Percentiles rank a stretch among this genome's conserved stretches.
These are phyloP conservation scores for Amyelois transitella DNA, from an alignment of 1,140 invertebrate genomes.

Conservation along the genomic window DNA sequence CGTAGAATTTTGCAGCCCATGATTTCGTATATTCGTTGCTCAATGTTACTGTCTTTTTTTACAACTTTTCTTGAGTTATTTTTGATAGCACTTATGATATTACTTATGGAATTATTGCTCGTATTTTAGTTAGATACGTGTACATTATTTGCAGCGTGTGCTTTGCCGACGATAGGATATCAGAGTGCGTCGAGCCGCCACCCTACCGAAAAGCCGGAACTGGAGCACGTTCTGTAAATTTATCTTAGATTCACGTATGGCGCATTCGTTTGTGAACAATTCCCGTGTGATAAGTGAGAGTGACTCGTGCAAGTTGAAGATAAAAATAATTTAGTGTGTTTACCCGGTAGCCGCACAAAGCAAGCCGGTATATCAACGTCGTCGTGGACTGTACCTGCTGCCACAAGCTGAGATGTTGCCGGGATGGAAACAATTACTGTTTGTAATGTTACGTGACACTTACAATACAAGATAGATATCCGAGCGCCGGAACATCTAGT, in stretches of 20 bases:
- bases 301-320: conserved; percentile 27
- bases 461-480: conserved; percentile 20
- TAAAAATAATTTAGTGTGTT: conserved; percentile 68
- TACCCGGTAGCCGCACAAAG: conserved; percentile 54
- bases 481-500: conserved; percentile 5
- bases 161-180: too few species aligned
- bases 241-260: conserved; percentile 4
- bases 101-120: not conserved
- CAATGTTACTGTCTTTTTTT: conserved; percentile 9
- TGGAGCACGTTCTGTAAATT: conserved; percentile 5
- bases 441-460: conserved; percentile 47
- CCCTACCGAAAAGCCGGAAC: not conserved
- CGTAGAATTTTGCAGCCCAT: conserved; percentile 26
- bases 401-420: conserved; percentile 35
- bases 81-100: not conserved
- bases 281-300: conserved; percentile 24
- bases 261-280: conserved; percentile 10
- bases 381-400: conserved; percentile 46
- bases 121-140: not conserved
- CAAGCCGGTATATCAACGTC: conserved; percentile 66
- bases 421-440: conserved; percentile 37
- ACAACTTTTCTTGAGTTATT: conserved; percentile 5
- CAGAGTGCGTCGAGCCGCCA: not conserved
- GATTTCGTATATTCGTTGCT: conserved; percentile 10
- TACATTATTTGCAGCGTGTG: not conserved